A percentile compares a stretch with the other conserved stretches of the same genome.
phyloP scores from a whole-genome alignment of 2,888 invertebrate species.

The Glaucopsyche alexis region DNA sequence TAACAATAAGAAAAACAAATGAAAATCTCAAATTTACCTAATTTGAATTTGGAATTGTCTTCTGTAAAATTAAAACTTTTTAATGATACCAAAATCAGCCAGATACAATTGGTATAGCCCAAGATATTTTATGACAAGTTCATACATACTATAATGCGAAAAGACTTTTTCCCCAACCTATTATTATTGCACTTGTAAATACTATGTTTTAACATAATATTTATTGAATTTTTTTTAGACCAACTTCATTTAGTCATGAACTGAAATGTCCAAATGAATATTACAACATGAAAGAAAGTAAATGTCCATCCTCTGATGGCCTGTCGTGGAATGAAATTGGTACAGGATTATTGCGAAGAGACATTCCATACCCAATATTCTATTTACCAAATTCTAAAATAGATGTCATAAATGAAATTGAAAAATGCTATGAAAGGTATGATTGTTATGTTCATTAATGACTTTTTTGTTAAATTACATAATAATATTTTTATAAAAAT shows the following conservation, averaged over 20 bases:
- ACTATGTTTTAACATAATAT: conserved; percentile 15
- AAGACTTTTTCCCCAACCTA: too few relatives aligned
- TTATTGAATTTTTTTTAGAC: conserved; percentile 48
- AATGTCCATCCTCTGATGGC: conserved; percentile 72
- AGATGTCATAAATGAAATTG: conserved; percentile 80
- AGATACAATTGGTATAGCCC: too few relatives aligned
- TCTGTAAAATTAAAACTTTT: too few relatives aligned
- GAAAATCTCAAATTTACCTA: too few relatives aligned
- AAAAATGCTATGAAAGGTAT: conserved; percentile 79
- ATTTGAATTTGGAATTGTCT: too few relatives aligned
- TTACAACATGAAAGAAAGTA: conserved; percentile 59
- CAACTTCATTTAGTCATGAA: conserved; percentile 80
- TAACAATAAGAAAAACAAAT: too few relatives aligned
- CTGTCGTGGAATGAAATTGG: conserved; percentile 93
- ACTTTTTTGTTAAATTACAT: background rate
- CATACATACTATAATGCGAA: too few relatives aligned
- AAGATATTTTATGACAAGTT: too few relatives aligned
- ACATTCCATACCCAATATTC: conserved; percentile 95
- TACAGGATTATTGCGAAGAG: conserved; percentile 85
- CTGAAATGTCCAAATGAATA: conserved; percentile 90
- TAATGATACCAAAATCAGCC: too few relatives aligned
- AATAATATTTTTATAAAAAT: too few relatives aligned
- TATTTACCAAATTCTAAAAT: conserved; percentile 78
- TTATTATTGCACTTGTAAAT: too few relatives aligned
- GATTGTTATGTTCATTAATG: conserved; percentile 21